phyloP scores from a whole-genome alignment of 1,140 invertebrate genomes.

The Caenorhabditis tropicalis region DNA sequence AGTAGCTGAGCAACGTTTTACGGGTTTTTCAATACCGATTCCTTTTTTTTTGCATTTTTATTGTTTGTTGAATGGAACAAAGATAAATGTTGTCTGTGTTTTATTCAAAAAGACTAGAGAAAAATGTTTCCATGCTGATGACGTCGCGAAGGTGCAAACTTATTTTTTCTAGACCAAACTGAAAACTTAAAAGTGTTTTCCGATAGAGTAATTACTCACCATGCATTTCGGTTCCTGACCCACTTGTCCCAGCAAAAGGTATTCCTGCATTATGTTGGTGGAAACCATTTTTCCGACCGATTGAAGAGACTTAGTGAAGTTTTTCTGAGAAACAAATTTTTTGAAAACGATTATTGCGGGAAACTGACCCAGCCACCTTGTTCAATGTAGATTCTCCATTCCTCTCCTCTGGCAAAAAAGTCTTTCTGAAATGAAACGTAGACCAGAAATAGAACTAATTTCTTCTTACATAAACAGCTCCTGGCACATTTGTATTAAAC shows the following conservation, averaged over 20 bases:
- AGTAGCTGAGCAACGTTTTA: neutral
- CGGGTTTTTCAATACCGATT: slow-evolving; percentile 26
- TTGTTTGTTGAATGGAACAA: neutral
- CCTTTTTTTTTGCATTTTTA: slow-evolving; percentile 25
- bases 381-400: neutral
- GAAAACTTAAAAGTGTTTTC: neutral
- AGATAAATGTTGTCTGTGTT: neutral
- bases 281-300: neutral
- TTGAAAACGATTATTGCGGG: neutral
- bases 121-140: neutral
- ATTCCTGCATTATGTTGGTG: neutral
- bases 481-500: neutral
- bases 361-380: neutral
- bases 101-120: neutral
- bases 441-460: too few species aligned
- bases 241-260: neutral
- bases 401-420: neutral
- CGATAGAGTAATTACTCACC: neutral
- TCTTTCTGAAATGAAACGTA: neutral
- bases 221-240: neutral
- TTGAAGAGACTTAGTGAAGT: neutral
- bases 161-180: neutral
- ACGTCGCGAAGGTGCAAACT: neutral
- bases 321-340: neutral
- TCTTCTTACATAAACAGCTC: neutral